Base-by-base conservation (phyloP, 2,888 invertebrate species). In the Tortricodes alternella region DNA sequence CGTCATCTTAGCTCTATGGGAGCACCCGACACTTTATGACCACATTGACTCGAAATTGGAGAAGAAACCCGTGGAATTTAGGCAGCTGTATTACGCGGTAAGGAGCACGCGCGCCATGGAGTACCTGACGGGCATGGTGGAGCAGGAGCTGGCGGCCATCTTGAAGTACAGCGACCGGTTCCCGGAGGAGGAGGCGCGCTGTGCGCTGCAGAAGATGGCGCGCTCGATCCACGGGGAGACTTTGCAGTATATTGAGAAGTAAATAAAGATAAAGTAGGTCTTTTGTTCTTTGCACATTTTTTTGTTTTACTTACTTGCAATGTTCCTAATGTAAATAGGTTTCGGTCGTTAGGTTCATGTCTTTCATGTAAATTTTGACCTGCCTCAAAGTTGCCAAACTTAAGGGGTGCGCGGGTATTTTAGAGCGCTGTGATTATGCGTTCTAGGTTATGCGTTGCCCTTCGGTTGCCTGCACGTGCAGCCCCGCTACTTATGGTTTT, bases 121-220 rank as follows among this genome's bases (percentile, higher is more conserved):
- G 2, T 89, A 89, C 62, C 60, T 89, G 62, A 70, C 73, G 24
- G 46, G 67, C 16, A 74, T 85, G 21, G 60, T 89, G 34, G 83
- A 89, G 55, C 80, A 86, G 1, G 89, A 89, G 62, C 62, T 87
- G 68, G 74, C 68, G 2, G 73, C 80, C 1, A 74, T 87, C n/a
- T 35, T 86, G 68, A 79, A 70, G 58, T 79, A 72, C 19, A 79
- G 73, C 5, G 79, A 82, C 9, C 73, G 62, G 63, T 87, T 89
- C 37, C 87, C 87, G 0, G 76, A 83, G 3, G 76, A 80, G 11
- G 89, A 89, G 7, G 89, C 89, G 11, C 73, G 79, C 62, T 32
- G 56, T 3, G 77, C 89, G 16, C 64, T 89, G 29, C 84, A 83
- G 68, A 88, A 85, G 61, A 89, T 89, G 89, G 89, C 89, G 11